Evolutionary conservation across 2,888 invertebrate species (phyloP).

Genomic region (Callosobruchus maculatus): DNA sequence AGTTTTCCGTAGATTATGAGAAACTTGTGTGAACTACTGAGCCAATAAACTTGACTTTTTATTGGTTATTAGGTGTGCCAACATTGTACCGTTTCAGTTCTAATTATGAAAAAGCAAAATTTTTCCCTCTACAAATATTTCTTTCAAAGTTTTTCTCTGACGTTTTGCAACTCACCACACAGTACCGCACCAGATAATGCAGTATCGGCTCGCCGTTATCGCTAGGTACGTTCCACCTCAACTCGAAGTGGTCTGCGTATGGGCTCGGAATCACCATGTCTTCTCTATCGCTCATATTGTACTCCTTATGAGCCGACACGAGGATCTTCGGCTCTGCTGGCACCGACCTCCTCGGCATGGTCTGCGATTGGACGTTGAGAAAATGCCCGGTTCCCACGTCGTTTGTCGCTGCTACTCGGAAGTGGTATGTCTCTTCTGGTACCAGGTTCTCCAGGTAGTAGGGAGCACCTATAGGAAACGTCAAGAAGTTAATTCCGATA

Average conservation of each 20-base stretch:
- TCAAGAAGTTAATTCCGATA: too few relatives aligned
- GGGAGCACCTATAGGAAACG: slow-evolving; percentile 56
- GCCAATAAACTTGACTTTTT: too few relatives aligned
- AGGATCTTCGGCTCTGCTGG: slow-evolving; percentile 71
- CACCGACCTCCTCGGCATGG: slow-evolving; percentile 72
- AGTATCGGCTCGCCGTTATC: slow-evolving; percentile 90
- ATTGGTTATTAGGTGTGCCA: too few relatives aligned
- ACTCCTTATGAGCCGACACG: slow-evolving; percentile 46
- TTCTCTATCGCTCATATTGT: slow-evolving; percentile 48
- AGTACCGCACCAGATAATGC: slow-evolving; percentile 75
- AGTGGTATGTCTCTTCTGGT: slow-evolving; percentile 74
- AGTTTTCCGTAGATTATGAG: too few relatives aligned
- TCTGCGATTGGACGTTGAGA: slow-evolving; percentile 49
- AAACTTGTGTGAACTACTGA: too few relatives aligned
- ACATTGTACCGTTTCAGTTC: not conserved
- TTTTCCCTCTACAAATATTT: too few relatives aligned
- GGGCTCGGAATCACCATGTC: slow-evolving; percentile 56
- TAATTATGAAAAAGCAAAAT: not conserved
- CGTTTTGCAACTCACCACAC: slow-evolving; percentile 62
- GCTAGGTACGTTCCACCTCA: slow-evolving; percentile 80
- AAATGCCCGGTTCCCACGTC: slow-evolving; percentile 78
- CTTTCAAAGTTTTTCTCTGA: too few relatives aligned
- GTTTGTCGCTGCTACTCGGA: slow-evolving; percentile 82
- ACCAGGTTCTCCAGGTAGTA: slow-evolving; percentile 77
- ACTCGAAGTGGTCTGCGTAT: slow-evolving; percentile 75